Percentiles rank a stretch among this genome's conserved stretches.
Conservation (phyloP, 53 echinoderm and acorn worm species). For the Mesocentrotus franciscanus region DNA sequence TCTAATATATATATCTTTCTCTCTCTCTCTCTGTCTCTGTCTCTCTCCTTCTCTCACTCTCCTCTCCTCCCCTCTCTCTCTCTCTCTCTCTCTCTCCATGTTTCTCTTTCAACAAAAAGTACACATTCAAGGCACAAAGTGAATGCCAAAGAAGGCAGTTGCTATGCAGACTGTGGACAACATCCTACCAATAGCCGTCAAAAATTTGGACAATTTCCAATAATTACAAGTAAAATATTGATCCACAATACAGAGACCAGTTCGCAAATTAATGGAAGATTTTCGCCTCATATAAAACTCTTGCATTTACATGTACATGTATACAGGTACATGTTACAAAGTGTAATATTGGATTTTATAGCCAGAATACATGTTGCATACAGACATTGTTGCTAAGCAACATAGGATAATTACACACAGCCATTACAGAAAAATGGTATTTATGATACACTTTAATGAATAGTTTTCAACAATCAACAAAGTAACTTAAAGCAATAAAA, state of each 20-base stretch:
- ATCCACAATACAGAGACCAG: background rate
- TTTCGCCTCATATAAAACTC: too few species aligned
- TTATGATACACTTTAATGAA: too few species aligned
- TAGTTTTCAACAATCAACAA: too few species aligned
- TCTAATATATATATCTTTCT: background rate
- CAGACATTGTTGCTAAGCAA: too few species aligned
- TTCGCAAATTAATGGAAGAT: too few species aligned
- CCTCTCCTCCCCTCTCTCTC: background rate
- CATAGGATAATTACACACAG: too few species aligned
- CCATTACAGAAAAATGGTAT: too few species aligned
- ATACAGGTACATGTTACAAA: too few species aligned
- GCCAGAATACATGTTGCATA: too few species aligned
- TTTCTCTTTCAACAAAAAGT: background rate
- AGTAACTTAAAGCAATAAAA: too few species aligned
- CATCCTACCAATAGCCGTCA: background rate
- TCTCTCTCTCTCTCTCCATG: background rate
- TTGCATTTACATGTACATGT: too few species aligned
- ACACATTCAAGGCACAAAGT: slow-evolving; percentile 26
- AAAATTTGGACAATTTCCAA: background rate
- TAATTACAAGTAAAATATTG: background rate
- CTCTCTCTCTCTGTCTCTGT: background rate
- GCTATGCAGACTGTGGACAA: background rate
- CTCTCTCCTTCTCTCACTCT: background rate
- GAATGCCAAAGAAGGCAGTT: slow-evolving; percentile 35
- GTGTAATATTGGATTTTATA: too few species aligned